phyloP scores from a whole-genome alignment of 1,140 invertebrate species.

The Homarus americanus region DNA sequence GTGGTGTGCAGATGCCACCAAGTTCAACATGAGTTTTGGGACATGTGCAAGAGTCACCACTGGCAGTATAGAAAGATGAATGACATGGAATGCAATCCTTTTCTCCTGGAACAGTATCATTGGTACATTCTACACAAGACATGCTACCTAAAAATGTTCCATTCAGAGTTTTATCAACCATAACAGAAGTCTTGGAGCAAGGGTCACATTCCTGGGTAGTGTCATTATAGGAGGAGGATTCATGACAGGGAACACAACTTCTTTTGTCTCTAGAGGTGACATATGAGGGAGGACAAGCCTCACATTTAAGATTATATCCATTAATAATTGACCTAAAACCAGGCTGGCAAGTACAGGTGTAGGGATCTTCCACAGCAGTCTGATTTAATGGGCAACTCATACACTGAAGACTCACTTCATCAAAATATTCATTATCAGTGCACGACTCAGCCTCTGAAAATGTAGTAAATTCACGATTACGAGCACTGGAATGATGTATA shows the following conservation, averaged over 20 bases:
- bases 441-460: conserved; percentile 25
- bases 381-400: conserved; percentile 52
- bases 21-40: conserved; percentile 76
- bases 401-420: conserved; percentile 54
- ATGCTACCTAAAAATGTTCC: conserved; percentile 66
- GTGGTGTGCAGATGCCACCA: conserved; percentile 78
- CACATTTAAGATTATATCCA: conserved; percentile 26
- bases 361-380: conserved; percentile 11
- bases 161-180: conserved; percentile 59
- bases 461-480: conserved; percentile 37
- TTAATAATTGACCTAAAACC: conserved; percentile 22
- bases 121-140: conserved; percentile 79
- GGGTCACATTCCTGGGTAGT: conserved; percentile 39
- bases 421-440: conserved; percentile 52
- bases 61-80: conserved; percentile 70
- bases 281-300: conserved; percentile 50
- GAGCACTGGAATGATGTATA: background rate
- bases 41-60: conserved; percentile 75
- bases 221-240: conserved; percentile 38
- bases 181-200: conserved; percentile 37
- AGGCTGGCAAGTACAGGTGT: conserved; percentile 37
- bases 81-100: conserved; percentile 79
- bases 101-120: conserved; percentile 78
- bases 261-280: conserved; percentile 58
- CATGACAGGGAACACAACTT: conserved; percentile 57